These are phyloP conservation scores for Xanthorhoe spadicearia DNA, from an alignment of 2,888 invertebrate genomes.

Conservation along the genomic window DNA sequence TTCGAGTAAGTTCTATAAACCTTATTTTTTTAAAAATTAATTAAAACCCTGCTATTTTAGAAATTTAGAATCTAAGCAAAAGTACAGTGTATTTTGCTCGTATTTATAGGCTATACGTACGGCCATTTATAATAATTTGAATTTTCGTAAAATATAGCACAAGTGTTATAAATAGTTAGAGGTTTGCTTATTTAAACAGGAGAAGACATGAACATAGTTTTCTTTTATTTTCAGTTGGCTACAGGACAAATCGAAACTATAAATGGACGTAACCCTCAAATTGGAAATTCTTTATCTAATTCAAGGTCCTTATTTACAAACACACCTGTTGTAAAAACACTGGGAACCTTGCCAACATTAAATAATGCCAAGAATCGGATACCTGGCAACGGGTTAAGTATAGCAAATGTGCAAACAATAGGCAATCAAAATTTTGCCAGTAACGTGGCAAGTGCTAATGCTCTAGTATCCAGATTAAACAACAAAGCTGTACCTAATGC, in stretches of 20 bases:
- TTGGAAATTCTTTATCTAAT: constrained; percentile 16
- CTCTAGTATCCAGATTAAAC: constrained; percentile 10
- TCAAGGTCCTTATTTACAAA: constrained; percentile 12
- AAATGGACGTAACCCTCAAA: constrained; percentile 18
- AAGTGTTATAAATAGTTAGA: too few species aligned
- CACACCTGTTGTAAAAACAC: constrained; percentile 10
- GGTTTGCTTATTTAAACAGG: too few species aligned
- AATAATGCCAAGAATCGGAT: constrained; percentile 27
- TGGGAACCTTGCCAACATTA: constrained; percentile 2
- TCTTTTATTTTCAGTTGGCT: constrained; percentile 30
- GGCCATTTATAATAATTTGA: too few species aligned
- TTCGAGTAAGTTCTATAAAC: constrained; percentile 36
- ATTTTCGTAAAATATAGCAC: too few species aligned
- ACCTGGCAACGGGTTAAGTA: constrained; percentile 14
- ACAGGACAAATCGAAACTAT: constrained; percentile 20
- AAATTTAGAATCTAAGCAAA: too few species aligned
- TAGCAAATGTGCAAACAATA: constrained; percentile 25
- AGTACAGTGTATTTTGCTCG: too few species aligned
- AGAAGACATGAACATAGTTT: neutral
- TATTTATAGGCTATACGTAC: too few species aligned
- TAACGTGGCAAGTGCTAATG: constrained; percentile 22
- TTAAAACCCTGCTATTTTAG: too few species aligned
- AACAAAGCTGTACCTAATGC: neutral
- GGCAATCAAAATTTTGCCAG: constrained; percentile 21
- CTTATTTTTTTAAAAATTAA: neutral